These are phyloP conservation scores for Gallinago jamesoni DNA, from an alignment of 2,113 vertebrate species.

Conservation along the genomic window DNA sequence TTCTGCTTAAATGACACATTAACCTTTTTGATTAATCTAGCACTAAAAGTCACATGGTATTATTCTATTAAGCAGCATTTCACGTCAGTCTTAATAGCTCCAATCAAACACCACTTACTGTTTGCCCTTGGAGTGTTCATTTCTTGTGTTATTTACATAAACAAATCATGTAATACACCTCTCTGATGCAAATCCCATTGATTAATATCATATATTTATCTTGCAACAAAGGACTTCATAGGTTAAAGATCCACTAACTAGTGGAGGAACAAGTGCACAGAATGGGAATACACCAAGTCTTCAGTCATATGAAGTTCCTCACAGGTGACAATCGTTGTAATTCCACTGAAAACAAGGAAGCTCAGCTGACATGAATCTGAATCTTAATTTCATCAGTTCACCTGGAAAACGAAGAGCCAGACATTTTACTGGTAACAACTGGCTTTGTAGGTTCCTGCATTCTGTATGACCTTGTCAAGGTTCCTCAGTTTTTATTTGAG, in stretches of 20 bases:
- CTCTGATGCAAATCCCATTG: slow-evolving; percentile 34
- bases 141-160: slow-evolving; percentile 49
- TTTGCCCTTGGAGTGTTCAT: slow-evolving; percentile 44
- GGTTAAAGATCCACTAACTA: slow-evolving; percentile 9
- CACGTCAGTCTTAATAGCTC: background rate
- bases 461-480: background rate
- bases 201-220: slow-evolving; percentile 44
- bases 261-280: background rate
- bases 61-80: slow-evolving; percentile 42
- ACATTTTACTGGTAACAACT: background rate
- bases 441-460: background rate
- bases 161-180: slow-evolving; percentile 37
- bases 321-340: background rate
- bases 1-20: background rate
- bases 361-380: background rate
- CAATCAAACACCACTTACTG: slow-evolving; percentile 44
- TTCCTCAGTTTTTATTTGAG: background rate
- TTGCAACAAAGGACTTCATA: slow-evolving; percentile 15
- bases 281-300: background rate
- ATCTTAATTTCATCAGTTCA: background rate
- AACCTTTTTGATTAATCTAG: slow-evolving; percentile 27
- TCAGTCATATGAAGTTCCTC: background rate
- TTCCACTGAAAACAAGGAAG: background rate
- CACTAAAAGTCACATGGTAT: background rate
- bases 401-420: background rate